Evolutionary conservation across 2,113 vertebrate species (phyloP).

Genomic region (Limanda limanda): DNA sequence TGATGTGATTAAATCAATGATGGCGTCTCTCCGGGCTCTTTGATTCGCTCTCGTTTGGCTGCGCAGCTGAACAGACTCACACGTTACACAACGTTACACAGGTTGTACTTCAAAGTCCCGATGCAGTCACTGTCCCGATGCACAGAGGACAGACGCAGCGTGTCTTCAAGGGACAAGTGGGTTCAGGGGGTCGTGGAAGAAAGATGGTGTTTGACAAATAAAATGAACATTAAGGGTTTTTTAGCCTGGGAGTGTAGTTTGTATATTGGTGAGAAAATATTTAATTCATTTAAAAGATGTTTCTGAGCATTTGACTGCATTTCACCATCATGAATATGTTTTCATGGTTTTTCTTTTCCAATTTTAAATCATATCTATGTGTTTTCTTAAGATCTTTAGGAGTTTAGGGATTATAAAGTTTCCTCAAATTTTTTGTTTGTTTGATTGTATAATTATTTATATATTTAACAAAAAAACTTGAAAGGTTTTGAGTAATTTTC

Average conservation of each 20-base stretch:
- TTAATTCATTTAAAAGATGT: too few species aligned
- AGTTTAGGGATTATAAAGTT: too few species aligned
- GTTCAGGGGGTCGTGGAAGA: background rate
- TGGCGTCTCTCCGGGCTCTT: conserved; percentile 57
- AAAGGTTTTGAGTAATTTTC: too few species aligned
- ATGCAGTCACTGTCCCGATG: conserved; percentile 8
- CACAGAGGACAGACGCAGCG: background rate
- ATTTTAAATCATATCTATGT: too few species aligned
- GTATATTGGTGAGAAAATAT: background rate
- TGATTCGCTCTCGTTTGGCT: conserved; percentile 59
- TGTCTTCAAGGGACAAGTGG: background rate
- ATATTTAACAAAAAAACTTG: too few species aligned
- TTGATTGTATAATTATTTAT: too few species aligned
- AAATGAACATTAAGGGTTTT: background rate
- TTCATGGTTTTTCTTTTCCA: too few species aligned
- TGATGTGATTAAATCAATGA: conserved; percentile 76
- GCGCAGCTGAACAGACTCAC: conserved; percentile 18
- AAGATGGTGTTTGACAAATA: background rate
- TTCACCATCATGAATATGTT: too few species aligned
- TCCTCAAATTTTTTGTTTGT: too few species aligned
- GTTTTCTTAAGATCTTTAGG: too few species aligned
- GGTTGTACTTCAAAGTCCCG: background rate
- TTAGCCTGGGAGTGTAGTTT: background rate
- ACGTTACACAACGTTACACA: conserved; percentile 14
- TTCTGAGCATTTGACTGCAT: too few species aligned